Evolutionary conservation across 2,113 vertebrate genomes (phyloP), one percentile per base, ranked within the genome.

Genomic region (Rhinolophus ferrumequinum): DNA sequence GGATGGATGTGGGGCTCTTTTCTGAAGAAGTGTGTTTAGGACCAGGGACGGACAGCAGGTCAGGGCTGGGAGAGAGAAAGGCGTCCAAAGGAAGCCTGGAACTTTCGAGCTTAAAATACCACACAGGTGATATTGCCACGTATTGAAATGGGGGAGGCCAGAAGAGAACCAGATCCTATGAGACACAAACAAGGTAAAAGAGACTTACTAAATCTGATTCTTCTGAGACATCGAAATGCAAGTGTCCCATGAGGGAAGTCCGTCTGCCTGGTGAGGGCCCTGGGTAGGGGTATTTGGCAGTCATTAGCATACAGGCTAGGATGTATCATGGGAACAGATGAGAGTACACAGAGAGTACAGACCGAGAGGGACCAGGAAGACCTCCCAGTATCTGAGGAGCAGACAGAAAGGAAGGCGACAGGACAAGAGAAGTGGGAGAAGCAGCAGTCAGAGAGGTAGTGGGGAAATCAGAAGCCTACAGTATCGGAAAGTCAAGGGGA

Each of bases 191-290:
- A 5, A 33, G 3, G 35, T 22, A 21, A 69, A 38, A 6, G 47
- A 54, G 66, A 30, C 3, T 9, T 19, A 38, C 76, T 13, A 8
- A 54, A 33, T 69, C 38, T 4, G 19, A 30, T 33, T 41, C 47
- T 79, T 18, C 76, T 15, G 67, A 54, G 62, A 72, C 14, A 0
- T 2, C 18, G 41, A 76, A 38, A 33, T n/a, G 38, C 21, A n/a
- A 47, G 28, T 44, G 54, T 56, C 66, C 50, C 18, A 10, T 8
- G 18, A 13, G 44, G 47, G 72, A 73, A 77, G 56, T 24, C 3
- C 8, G 38, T 14, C 60, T n/a, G 58, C 3, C 24, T 14, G 1
- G 33, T 2, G 5, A 21, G 33, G 54, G 26, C 5, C 13, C 0
- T 0, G 10, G 8, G 6, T 6, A 8, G 21, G 69, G 52, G 16